Base-by-base conservation (phyloP, 2,113 vertebrate species). In the Centrocercus urophasianus region DNA sequence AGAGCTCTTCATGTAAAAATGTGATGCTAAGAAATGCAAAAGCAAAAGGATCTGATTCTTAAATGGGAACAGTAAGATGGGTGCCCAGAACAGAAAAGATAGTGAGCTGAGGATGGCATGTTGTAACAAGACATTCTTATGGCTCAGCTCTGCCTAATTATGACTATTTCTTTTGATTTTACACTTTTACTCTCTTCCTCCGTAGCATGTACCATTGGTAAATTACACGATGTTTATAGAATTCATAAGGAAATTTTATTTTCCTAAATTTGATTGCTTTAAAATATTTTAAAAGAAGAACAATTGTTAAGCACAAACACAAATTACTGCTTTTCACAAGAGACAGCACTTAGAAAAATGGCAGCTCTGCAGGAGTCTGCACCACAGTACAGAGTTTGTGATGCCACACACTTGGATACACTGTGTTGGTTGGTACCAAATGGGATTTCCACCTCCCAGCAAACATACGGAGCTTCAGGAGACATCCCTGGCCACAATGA, bases 371-470 rank as follows among this genome's bases (percentile, higher is more conserved):
- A 93, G 56, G 66, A 4, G n/a, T 60, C 36, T 16, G 1, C 3
- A 67, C 2, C 34, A 11, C 34, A 50, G 20, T 17, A 56, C 28
- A 56, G 6, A 47, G 11, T 25, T 27, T 10, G 11, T 8, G 32
- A 19, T 17, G 56, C 47, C 24, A 47, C 10, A 3, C 12, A 2
- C 22, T 3, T 48, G 42, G 38, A 25, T 19, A 19, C 32, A 11
- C 7, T 32, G 1, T 0, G 61, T 14, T 20, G 0, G 43, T 48
- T 61, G 43, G 84, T 24, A 48, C 20, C 13, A 10, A 56, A 67
- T 17, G 43, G 82, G 8, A 66, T 25, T 85, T 91, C 59, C 69
- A 28, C 24, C 5, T 38, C 65, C 45, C 50, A 25, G 21, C 43
- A 52, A 22, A 56, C 15, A 61, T 3, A 15, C 4, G 0, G 0